Evolutionary conservation across 2,113 vertebrate species (phyloP).

Genomic region (Myotis yumanensis): DNA sequence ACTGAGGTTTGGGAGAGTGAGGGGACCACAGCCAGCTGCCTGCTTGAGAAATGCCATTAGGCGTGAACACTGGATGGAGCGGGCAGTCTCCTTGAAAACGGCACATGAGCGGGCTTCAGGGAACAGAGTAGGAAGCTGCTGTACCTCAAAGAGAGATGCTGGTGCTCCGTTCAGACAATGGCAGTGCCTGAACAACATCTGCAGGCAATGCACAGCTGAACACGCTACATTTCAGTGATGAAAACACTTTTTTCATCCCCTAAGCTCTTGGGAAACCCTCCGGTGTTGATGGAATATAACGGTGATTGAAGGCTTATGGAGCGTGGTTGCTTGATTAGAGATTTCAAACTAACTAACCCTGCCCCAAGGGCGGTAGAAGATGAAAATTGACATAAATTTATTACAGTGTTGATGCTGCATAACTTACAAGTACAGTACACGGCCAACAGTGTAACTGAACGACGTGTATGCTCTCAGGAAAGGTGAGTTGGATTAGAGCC

Average conservation of each 20-base stretch:
- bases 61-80: neutral
- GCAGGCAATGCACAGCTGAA: neutral
- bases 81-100: neutral
- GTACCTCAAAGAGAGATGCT: neutral
- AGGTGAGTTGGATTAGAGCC: neutral
- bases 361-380: neutral
- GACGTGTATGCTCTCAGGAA: neutral
- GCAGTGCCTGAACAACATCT: neutral
- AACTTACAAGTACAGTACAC: conserved; percentile 9
- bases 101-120: neutral
- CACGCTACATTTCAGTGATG: neutral
- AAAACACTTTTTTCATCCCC: neutral
- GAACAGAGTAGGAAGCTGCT: neutral
- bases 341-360: conserved; percentile 30
- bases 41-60: neutral
- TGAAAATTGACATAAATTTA: conserved; percentile 14
- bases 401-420: neutral
- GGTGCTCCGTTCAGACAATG: neutral
- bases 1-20: neutral
- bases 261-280: neutral
- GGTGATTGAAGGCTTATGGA: neutral
- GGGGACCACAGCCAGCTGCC: neutral
- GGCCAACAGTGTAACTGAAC: neutral
- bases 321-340: conserved; percentile 30
- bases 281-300: neutral